Evolutionary conservation across 1,140 invertebrate genomes (phyloP), one percentile per base, ranked within the genome.

Genomic region (Trachelipus rathkii): DNA sequence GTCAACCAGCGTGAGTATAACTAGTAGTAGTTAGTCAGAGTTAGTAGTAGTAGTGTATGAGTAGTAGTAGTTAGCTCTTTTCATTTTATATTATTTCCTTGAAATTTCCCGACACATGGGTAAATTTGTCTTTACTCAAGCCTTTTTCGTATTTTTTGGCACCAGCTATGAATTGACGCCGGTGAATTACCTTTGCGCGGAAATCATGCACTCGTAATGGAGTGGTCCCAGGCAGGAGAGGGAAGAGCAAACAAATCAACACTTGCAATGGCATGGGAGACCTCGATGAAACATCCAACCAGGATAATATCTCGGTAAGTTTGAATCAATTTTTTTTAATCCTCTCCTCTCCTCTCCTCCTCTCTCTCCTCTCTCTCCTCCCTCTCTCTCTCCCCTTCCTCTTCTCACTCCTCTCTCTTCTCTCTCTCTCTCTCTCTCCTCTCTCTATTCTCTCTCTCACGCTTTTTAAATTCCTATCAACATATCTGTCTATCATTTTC

Each of bases 131-230:
- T 50, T 15, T 15, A 50, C 15, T 50, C 9, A 50, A 50, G 15
- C 15, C 9, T 10, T 10, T 15, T 10, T 86, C 81, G 87, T 87
- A 44, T 85, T 86, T n/a, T 74, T 81, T 81, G 33, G 84, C 85
- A 68, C 80, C n/a, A n/a, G n/a, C n/a, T n/a, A n/a, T n/a, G 86
- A 86, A 78, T 86, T 86, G 76, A 85, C 86, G 10, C 76, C 85
- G 10, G 86, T 85, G 13, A 86, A 86, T 72, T 85, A 84, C 78
- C 72, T 85, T 75, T 85, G 60, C n/a, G 45, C 43, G 75, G n/a
- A 69, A n/a, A n/a, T n/a, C n/a, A n/a, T 74, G 72, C 19, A 71
- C 2, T 53, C 79, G 72, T n/a, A n/a, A 44, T 68, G 33, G 50
- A 60, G 1, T 60, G 11, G 50, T 60, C 50, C 2, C 19, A 60